A percentile compares a stretch with the other conserved stretches of the same genome.
phyloP scores from a whole-genome alignment of 2,888 invertebrate genomes.

The Empis livida region DNA sequence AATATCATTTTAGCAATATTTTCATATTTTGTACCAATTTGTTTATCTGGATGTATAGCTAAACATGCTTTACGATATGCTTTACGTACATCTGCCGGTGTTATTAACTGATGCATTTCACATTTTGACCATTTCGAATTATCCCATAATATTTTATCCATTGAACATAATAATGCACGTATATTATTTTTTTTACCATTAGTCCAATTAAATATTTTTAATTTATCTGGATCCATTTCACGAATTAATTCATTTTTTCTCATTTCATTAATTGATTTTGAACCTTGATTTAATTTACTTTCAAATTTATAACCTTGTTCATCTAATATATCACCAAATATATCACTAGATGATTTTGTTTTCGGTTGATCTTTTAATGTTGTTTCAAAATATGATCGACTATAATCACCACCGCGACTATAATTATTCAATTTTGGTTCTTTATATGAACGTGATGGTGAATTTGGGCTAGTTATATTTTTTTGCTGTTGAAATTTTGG shows the following conservation, averaged over 20 bases:
- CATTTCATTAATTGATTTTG: conserved; percentile 86
- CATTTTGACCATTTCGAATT: conserved; percentile 86
- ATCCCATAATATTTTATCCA: conserved; percentile 86
- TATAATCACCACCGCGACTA: too few species aligned
- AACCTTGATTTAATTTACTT: conserved; percentile 55
- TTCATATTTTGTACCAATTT: conserved; percentile 85
- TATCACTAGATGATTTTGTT: conserved; percentile 42
- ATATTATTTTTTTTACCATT: conserved; percentile 96
- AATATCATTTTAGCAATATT: conserved; percentile 92
- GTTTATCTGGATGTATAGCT: conserved; percentile 98
- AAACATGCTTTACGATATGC: conserved; percentile 90
- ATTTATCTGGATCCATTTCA: conserved; percentile 84
- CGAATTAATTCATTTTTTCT: conserved; percentile 71
- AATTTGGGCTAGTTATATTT: too few species aligned
- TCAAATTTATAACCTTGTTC: conserved; percentile 79
- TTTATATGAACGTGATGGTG: too few species aligned
- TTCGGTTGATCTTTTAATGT: not conserved
- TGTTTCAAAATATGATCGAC: too few species aligned
- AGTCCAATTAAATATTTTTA: conserved; percentile 72
- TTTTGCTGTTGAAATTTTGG: too few species aligned
- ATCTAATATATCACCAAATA: conserved; percentile 84
- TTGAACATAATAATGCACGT: conserved; percentile 83
- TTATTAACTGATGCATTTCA: conserved; percentile 90
- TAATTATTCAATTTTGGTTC: too few species aligned
- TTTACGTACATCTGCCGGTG: conserved; percentile 88